phyloP scores from a whole-genome alignment of 1,140 invertebrate genomes.

The Drosophila lini region DNA sequence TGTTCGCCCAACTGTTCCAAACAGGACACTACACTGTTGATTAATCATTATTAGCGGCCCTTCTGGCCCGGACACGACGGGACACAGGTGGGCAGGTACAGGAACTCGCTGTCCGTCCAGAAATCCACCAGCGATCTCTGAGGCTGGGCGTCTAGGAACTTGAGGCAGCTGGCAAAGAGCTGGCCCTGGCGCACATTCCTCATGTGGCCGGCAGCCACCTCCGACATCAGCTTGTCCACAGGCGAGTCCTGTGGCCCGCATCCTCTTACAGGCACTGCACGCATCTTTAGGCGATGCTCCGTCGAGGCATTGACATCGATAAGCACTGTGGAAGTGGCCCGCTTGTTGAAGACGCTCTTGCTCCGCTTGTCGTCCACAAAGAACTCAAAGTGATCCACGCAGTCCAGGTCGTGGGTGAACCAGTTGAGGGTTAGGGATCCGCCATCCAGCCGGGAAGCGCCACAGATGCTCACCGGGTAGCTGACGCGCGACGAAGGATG shows the following conservation, averaged over 20 bases:
- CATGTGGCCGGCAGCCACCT: slow-evolving; percentile 47
- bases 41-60: slow-evolving; percentile 15
- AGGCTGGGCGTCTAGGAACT: slow-evolving; percentile 6
- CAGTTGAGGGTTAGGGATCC: slow-evolving; percentile 46
- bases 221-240: slow-evolving; percentile 40
- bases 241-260: slow-evolving; percentile 3
- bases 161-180: slow-evolving; percentile 37
- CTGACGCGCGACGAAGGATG: slow-evolving; percentile 21
- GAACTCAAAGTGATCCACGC: slow-evolving; percentile 54
- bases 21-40: neutral
- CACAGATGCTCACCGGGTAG: slow-evolving; percentile 48
- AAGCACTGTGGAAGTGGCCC: slow-evolving; percentile 35
- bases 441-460: slow-evolving; percentile 32
- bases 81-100: slow-evolving; percentile 48
- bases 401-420: slow-evolving; percentile 55
- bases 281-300: slow-evolving; percentile 47
- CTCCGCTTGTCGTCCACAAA: slow-evolving; percentile 34
- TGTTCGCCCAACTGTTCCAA: slow-evolving; percentile 10
- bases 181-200: slow-evolving; percentile 26
- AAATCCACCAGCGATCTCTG: slow-evolving; percentile 47
- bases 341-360: slow-evolving; percentile 46
- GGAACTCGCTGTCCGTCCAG: slow-evolving; percentile 63
- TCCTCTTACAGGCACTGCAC: slow-evolving; percentile 29
- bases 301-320: slow-evolving; percentile 44
- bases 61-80: neutral